Percentiles rank a stretch among this genome's conserved stretches.
phyloP scores from a whole-genome alignment of 2,888 invertebrate genomes.

The Acanthosepion esculentum region DNA sequence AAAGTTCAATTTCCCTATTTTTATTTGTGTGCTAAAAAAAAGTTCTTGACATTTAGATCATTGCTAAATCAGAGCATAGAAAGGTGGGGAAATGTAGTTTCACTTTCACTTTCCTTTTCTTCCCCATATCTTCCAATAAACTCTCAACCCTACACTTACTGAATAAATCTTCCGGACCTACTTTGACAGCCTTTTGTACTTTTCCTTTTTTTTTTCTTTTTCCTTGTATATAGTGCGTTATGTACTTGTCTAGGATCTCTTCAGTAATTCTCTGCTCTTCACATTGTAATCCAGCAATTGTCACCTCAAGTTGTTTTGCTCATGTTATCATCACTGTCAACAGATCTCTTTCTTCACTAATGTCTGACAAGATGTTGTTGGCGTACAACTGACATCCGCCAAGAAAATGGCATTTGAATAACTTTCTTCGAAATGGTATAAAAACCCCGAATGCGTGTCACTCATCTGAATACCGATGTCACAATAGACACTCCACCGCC shows the following conservation, averaged over 20 bases:
- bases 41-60: not conserved
- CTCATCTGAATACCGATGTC: not conserved
- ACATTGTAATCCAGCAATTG: not conserved
- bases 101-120: not conserved
- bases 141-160: not conserved
- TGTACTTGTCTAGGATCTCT: not conserved
- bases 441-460: conserved; percentile 24
- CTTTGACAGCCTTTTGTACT: not conserved
- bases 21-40: not conserved
- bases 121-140: not conserved
- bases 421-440: not conserved
- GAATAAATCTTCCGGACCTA: not conserved
- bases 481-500: not conserved
- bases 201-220: not conserved
- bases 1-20: not conserved
- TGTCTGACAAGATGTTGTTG: not conserved
- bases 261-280: not conserved
- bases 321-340: not conserved
- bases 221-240: not conserved
- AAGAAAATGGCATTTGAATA: conserved; percentile 13
- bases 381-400: not conserved
- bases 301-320: not conserved
- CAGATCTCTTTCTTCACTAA: not conserved
- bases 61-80: not conserved
- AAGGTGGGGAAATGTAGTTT: not conserved